Evolutionary conservation across 2,797 vertebrate species (phyloP).

Genomic region (Varecia variegata): DNA sequence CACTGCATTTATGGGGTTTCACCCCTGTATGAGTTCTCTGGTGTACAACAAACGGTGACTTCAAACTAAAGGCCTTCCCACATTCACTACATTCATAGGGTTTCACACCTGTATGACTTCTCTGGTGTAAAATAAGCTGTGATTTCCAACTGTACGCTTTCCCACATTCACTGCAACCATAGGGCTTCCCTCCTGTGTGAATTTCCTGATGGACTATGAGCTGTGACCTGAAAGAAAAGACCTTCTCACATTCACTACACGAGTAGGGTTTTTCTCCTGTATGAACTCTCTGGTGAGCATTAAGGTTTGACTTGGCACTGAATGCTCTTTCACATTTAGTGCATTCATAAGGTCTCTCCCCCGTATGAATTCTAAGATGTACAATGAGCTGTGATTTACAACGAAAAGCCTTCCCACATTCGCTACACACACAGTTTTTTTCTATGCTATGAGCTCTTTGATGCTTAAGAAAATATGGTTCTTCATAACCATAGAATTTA

Average conservation of each 20-base stretch:
- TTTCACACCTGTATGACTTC: constrained; percentile 74
- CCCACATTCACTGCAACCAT: constrained; percentile 67
- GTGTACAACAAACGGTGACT: constrained; percentile 63
- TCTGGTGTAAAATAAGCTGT: constrained; percentile 72
- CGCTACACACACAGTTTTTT: constrained; percentile 65
- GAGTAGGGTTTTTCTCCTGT: constrained; percentile 74
- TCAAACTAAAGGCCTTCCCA: constrained; percentile 75
- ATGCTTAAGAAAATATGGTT: constrained; percentile 57
- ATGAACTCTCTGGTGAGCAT: constrained; percentile 75
- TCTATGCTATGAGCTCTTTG: constrained; percentile 39
- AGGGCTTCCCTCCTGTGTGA: constrained; percentile 72
- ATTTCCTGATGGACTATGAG: constrained; percentile 72
- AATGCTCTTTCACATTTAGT: constrained; percentile 71
- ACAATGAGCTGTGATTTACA: constrained; percentile 70
- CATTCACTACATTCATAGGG: constrained; percentile 74
- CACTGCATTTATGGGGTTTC: constrained; percentile 70
- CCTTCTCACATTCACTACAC: constrained; percentile 67
- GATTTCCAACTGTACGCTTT: constrained; percentile 75
- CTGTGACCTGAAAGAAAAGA: constrained; percentile 72
- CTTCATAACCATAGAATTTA: constrained; percentile 40
- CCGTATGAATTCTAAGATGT: constrained; percentile 71
- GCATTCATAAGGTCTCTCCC: constrained; percentile 72
- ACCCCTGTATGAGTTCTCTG: constrained; percentile 65
- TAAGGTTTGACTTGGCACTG: constrained; percentile 74
- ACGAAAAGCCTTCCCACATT: constrained; percentile 71